These are phyloP conservation scores for Sakesphorus luctuosus DNA, from an alignment of 2,113 vertebrate species.

Conservation along the genomic window DNA sequence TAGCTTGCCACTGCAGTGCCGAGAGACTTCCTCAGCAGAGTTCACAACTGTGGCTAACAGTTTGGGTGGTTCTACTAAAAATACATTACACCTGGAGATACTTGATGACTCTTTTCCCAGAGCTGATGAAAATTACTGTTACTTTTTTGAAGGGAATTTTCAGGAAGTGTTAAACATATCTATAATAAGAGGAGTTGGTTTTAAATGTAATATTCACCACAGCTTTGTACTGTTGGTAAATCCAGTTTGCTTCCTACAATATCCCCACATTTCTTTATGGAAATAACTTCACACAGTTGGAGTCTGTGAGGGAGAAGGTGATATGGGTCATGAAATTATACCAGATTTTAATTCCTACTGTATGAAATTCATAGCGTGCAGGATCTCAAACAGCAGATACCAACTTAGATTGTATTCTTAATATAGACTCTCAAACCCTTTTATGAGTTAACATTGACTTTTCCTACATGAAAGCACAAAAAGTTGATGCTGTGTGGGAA, in stretches of 20 bases:
- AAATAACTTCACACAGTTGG: constrained; percentile 65
- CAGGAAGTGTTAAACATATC: constrained; percentile 56
- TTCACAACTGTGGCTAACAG: constrained; percentile 55
- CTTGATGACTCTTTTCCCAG: constrained; percentile 55
- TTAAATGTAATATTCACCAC: constrained; percentile 22
- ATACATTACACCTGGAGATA: constrained; percentile 64
- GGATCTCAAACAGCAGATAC: constrained; percentile 37
- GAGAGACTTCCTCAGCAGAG: constrained; percentile 53
- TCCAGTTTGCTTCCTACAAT: constrained; percentile 49
- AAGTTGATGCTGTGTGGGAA: constrained; percentile 30
- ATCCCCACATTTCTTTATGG: constrained; percentile 54
- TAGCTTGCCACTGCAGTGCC: not conserved
- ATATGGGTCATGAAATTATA: constrained; percentile 29
- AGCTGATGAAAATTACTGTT: constrained; percentile 67
- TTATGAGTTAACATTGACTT: constrained; percentile 42
- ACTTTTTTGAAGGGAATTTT: constrained; percentile 62
- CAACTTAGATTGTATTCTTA: constrained; percentile 36
- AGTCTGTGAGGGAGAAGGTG: constrained; percentile 59
- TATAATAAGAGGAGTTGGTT: constrained; percentile 39
- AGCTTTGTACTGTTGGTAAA: constrained; percentile 39
- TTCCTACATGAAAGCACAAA: not conserved
- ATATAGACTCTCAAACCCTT: constrained; percentile 31
- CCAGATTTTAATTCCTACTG: constrained; percentile 55
- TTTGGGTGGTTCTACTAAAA: constrained; percentile 63
- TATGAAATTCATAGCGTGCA: constrained; percentile 10